Evolutionary conservation across 2,797 vertebrate genomes (phyloP), one percentile per base, ranked within the genome.

Genomic region (Merluccius polli): DNA sequence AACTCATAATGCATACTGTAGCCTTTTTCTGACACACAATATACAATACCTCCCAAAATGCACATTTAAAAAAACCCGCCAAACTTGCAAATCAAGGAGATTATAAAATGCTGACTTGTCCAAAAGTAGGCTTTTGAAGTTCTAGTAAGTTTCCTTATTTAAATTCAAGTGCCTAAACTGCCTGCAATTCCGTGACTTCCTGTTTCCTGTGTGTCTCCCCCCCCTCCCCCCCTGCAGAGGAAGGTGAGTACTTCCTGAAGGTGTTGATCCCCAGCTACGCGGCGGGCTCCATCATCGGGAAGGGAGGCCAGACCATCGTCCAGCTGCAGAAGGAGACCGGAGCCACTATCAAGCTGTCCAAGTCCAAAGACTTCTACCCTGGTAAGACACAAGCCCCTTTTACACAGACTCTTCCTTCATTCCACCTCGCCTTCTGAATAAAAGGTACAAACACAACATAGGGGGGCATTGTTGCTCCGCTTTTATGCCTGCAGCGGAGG

Each of bases 221-320:
- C 88, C 82, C n/a, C 52, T 24, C 59, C 24, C 9, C 24, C 9
- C 59, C 59, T 79, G 73, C 92, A 91, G 89, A 97, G 92, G 96
- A 97, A 89, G 93, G 94, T 9, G 94, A 95, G 78, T 95, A 94
- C 80, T 95, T 95, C 91, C 87, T 95, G 87, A 95, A 95, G 89
- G 94, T 95, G 83, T 88, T 95, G 87, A 95, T 95, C 81, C 95
- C 95, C 84, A 95, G 95, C 92, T 95, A 95, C 77, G 95, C 95
- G 0, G 95, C 95, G 0, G 95, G 95, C 77, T 95, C 95, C 78
- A 95, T 95, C 86, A 95, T 97, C 29, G 96, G 96, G 79, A 97
- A 97, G 79, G 96, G 96, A 30, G 96, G 96, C 44, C 96, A 98
- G 84, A 95, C 94, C 73, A 95, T 95, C 38, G 95, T 95, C 71